phyloP scores from a whole-genome alignment of 2,797 vertebrate species.

The Menidia menidia region DNA sequence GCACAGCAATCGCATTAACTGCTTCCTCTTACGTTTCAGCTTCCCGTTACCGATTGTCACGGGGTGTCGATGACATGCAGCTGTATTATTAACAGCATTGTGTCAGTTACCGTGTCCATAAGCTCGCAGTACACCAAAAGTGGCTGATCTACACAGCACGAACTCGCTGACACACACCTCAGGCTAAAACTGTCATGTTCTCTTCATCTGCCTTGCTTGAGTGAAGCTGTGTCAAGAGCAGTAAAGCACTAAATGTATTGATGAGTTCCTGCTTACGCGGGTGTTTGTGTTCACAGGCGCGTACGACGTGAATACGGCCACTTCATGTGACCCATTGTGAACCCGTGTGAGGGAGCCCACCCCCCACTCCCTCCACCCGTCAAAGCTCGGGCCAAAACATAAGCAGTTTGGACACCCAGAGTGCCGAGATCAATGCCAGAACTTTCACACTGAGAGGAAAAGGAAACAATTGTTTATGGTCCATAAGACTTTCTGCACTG shows the following conservation, averaged over 20 bases:
- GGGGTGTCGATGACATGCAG: conserved; percentile 4
- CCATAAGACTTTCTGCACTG: conserved; percentile 42
- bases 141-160: conserved; percentile 24
- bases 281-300: background rate
- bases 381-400: conserved; percentile 11
- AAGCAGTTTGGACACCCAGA: conserved; percentile 34
- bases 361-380: conserved; percentile 4
- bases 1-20: background rate
- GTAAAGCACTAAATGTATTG: conserved; percentile 16
- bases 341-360: background rate
- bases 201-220: conserved; percentile 49
- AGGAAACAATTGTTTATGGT: conserved; percentile 50
- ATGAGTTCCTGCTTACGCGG: conserved; percentile 9
- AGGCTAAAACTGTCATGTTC: conserved; percentile 38
- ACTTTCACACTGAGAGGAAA: conserved; percentile 44
- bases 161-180: conserved; percentile 33
- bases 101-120: conserved; percentile 26
- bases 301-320: background rate
- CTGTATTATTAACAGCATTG: conserved; percentile 2
- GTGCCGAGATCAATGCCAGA: conserved; percentile 44
- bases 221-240: conserved; percentile 38
- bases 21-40: conserved; percentile 9
- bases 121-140: conserved; percentile 23
- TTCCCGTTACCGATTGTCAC: conserved; percentile 14
- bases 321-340: conserved; percentile 1